A percentile compares a stretch with the other conserved stretches of the same genome.
Conservation (phyloP, 1,140 invertebrate species). For the Linepithema humile region DNA sequence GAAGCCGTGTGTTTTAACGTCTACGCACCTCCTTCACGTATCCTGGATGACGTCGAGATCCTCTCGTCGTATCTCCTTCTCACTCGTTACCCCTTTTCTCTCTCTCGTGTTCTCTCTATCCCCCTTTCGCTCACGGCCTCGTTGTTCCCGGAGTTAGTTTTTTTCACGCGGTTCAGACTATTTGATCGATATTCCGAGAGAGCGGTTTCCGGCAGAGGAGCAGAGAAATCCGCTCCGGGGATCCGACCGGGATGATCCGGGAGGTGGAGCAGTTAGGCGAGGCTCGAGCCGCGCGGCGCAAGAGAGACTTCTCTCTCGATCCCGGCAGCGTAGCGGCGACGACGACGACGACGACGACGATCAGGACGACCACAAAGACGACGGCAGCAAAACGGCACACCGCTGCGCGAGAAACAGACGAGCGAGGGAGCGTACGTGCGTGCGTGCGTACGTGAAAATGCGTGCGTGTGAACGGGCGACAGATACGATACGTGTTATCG, state of each 20-base stretch:
- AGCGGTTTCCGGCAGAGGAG: slow-evolving; percentile 64
- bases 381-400: slow-evolving; percentile 12
- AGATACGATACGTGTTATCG: slow-evolving; percentile 38
- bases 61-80: neutral
- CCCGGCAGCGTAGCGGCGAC: neutral
- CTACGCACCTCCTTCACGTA: slow-evolving; percentile 42
- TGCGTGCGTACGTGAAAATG: slow-evolving; percentile 9
- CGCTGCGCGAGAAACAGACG: slow-evolving; percentile 33
- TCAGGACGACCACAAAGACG: no score
- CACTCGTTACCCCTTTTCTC: slow-evolving; percentile 4
- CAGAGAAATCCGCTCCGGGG: slow-evolving; percentile 56
- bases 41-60: slow-evolving; percentile 16
- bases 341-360: neutral
- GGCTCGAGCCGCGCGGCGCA: slow-evolving; percentile 3
- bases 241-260: slow-evolving; percentile 23
- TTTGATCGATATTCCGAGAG: slow-evolving; percentile 78
- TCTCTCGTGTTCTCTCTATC: neutral
- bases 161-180: slow-evolving; percentile 66
- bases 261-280: slow-evolving; percentile 34
- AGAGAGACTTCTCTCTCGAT: slow-evolving; percentile 43
- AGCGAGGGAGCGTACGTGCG: slow-evolving; percentile 3
- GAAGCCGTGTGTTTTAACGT: slow-evolving; percentile 29
- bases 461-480: neutral
- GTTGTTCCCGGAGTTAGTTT: slow-evolving; percentile 60
- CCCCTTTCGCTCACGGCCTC: slow-evolving; percentile 51